Conservation (phyloP, 2,888 invertebrate species). For the Chrysolina oricalcia region DNA sequence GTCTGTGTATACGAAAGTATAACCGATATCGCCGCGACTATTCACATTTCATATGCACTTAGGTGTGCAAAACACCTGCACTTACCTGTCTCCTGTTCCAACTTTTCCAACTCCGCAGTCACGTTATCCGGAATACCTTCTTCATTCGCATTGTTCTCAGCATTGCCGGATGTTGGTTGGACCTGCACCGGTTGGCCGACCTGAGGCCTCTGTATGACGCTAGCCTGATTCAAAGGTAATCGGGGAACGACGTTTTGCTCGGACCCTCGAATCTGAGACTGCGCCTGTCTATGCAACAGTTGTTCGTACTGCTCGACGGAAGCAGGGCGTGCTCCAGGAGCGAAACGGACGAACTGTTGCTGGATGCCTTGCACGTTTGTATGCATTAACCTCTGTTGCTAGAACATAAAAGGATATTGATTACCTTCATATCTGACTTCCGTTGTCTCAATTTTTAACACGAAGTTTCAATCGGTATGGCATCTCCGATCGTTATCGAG, state of each 20-base stretch:
- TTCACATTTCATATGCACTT: too few species aligned
- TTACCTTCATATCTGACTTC: too few species aligned
- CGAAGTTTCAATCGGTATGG: too few species aligned
- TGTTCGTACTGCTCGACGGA: slow-evolving; percentile 67
- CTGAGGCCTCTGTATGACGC: slow-evolving; percentile 53
- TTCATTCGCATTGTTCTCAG: slow-evolving; percentile 60
- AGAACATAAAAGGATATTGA: slow-evolving; percentile 30
- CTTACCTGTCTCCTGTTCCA: slow-evolving; percentile 79
- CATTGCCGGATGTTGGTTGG: slow-evolving; percentile 34
- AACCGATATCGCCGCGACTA: too few species aligned
- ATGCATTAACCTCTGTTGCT: slow-evolving; percentile 52
- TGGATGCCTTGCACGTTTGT: slow-evolving; percentile 50
- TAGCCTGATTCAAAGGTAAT: slow-evolving; percentile 48
- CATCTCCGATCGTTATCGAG: too few species aligned
- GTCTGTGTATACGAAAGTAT: too few species aligned
- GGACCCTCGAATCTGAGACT: slow-evolving; percentile 56
- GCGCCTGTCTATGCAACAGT: slow-evolving; percentile 60
- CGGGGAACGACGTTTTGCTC: slow-evolving; percentile 56
- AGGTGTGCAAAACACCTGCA: too few species aligned
- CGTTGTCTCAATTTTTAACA: too few species aligned
- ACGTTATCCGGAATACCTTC: slow-evolving; percentile 80
- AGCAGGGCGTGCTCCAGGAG: slow-evolving; percentile 59
- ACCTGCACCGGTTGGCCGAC: slow-evolving; percentile 44
- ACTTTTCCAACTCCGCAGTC: slow-evolving; percentile 80
- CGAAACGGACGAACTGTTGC: slow-evolving; percentile 60